Evolutionary conservation across 2,797 vertebrate genomes (phyloP).

Genomic region (Chaetodon trifasciatus): DNA sequence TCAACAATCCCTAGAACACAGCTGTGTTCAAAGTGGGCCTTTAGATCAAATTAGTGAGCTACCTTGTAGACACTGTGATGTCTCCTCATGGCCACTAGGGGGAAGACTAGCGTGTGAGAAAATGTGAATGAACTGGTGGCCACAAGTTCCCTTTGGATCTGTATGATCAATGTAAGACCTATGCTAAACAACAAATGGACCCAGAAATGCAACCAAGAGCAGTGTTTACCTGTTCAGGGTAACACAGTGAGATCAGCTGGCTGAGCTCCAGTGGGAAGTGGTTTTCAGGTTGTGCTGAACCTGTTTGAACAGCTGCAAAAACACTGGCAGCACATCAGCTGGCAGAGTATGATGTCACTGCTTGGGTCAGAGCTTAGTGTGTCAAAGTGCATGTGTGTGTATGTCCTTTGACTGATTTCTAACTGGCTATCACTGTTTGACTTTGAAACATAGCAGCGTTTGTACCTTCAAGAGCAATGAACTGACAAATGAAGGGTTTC

Average conservation of each 20-base stretch:
- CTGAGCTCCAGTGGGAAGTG: conserved; percentile 8
- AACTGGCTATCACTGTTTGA: conserved; percentile 27
- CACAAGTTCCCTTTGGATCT: neutral
- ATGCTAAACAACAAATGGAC: conserved; percentile 3
- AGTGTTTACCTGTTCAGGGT: neutral
- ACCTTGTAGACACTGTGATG: neutral
- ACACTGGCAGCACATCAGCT: conserved; percentile 26
- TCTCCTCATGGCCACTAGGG: neutral
- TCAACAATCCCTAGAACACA: neutral
- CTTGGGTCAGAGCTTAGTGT: conserved; percentile 39
- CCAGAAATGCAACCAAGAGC: neutral
- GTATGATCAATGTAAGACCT: neutral
- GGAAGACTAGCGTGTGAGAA: neutral
- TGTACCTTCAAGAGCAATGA: neutral
- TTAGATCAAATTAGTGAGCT: neutral
- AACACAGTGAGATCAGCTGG: conserved; percentile 10
- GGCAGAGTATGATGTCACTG: neutral
- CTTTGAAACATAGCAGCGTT: conserved; percentile 37
- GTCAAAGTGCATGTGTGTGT: conserved; percentile 21
- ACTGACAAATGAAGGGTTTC: conserved; percentile 18
- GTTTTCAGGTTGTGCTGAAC: conserved; percentile 9
- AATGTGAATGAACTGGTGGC: neutral
- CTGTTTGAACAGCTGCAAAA: conserved; percentile 54
- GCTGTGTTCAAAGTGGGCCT: neutral
- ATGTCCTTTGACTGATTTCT: conserved; percentile 13